Conservation (phyloP, 2,113 vertebrate genomes). For the Microcebus lehilahytsara region DNA sequence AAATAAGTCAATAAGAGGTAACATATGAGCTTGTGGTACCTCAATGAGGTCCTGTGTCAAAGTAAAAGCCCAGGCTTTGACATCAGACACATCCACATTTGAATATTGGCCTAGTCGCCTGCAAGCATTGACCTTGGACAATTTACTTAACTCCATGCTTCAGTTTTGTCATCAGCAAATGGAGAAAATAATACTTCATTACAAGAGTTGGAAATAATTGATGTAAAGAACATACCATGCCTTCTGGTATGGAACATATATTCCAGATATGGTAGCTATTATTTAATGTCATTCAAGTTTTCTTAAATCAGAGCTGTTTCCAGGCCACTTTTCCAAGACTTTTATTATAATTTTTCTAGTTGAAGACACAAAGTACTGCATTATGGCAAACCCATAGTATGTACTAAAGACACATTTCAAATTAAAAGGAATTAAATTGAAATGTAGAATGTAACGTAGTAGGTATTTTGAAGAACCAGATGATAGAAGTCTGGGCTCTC, state of each 20-base stretch:
- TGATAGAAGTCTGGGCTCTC: not conserved
- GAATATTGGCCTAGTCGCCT: not conserved
- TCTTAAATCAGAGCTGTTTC: not conserved
- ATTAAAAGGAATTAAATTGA: slow-evolving; percentile 27
- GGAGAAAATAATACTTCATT: not conserved
- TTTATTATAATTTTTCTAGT: not conserved
- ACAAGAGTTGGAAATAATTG: not conserved
- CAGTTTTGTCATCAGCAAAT: not conserved
- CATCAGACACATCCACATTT: not conserved
- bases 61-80: not conserved
- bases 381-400: not conserved
- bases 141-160: not conserved
- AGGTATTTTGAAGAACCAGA: not conserved
- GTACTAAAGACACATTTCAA: not conserved
- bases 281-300: not conserved
- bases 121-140: not conserved
- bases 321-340: not conserved
- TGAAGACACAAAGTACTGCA: not conserved
- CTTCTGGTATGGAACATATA: not conserved
- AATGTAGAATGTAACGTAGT: not conserved
- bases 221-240: not conserved
- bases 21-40: not conserved
- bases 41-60: not conserved
- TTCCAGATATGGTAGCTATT: not conserved
- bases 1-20: not conserved